Percentiles rank a stretch among this genome's conserved stretches.
These are phyloP conservation scores for Callosobruchus maculatus DNA, from an alignment of 2,888 invertebrate species.

Conservation along the genomic window DNA sequence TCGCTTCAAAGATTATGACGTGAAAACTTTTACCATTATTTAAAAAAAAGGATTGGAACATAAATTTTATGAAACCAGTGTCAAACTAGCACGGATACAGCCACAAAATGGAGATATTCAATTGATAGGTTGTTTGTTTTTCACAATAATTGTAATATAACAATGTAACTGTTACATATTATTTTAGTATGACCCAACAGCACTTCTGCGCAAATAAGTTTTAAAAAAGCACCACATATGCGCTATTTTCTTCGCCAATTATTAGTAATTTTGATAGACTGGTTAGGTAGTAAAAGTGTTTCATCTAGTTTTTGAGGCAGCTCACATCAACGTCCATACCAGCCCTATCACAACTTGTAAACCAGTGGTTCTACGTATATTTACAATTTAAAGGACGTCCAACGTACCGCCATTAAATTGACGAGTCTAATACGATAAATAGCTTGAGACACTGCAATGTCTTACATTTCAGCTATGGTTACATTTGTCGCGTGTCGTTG, in stretches of 20 bases:
- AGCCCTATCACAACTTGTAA: slow-evolving; percentile 20
- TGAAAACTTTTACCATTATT: too few species aligned
- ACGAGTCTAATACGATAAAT: slow-evolving; percentile 30
- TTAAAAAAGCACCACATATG: neutral
- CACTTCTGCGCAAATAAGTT: neutral
- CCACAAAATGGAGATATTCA: too few species aligned
- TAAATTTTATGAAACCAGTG: too few species aligned
- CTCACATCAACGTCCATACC: neutral
- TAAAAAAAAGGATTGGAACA: too few species aligned
- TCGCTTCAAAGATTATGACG: too few species aligned
- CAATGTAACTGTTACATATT: too few species aligned
- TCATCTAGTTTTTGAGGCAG: slow-evolving; percentile 7
- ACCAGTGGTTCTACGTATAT: neutral
- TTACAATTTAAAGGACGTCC: neutral
- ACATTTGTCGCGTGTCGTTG: neutral
- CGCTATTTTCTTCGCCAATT: neutral
- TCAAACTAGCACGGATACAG: too few species aligned
- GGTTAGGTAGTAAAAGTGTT: slow-evolving; percentile 6
- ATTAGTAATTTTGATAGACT: neutral
- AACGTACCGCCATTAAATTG: slow-evolving; percentile 16
- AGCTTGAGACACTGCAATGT: slow-evolving; percentile 25
- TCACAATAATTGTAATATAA: too few species aligned
- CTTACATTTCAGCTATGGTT: slow-evolving; percentile 4
- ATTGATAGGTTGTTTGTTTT: too few species aligned
- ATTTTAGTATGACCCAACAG: neutral